Conservation (phyloP, 2,888 invertebrate species). For the Encarsia formosa region DNA sequence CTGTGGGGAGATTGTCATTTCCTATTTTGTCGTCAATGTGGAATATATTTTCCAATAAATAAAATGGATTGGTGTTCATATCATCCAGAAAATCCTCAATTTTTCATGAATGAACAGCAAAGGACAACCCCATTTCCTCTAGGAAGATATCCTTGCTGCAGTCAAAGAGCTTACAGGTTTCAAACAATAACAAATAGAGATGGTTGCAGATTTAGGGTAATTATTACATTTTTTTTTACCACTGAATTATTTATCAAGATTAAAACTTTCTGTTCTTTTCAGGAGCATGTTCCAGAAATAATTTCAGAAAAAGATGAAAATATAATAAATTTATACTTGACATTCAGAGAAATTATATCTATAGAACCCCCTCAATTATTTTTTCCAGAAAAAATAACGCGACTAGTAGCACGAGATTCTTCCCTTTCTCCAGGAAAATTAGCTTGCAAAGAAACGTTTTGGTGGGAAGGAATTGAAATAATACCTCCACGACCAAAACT, state of each 20-base stretch:
- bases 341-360: constrained; percentile 59
- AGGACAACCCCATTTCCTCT: constrained; percentile 65
- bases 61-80: constrained; percentile 78
- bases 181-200: constrained; percentile 65
- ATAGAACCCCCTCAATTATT: constrained; percentile 65
- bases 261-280: constrained; percentile 43
- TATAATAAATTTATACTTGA: constrained; percentile 59
- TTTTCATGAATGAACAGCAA: constrained; percentile 66
- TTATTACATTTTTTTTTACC: constrained; percentile 1
- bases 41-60: constrained; percentile 70
- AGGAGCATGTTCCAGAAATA: constrained; percentile 69
- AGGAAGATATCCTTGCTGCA: constrained; percentile 81
- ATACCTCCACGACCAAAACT: constrained; percentile 61
- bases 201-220: constrained; percentile 51
- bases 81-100: constrained; percentile 75
- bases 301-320: constrained; percentile 64
- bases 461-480: constrained; percentile 70
- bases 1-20: constrained; percentile 90
- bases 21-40: constrained; percentile 75
- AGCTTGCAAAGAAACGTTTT: constrained; percentile 64
- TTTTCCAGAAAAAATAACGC: constrained; percentile 65
- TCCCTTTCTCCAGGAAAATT: constrained; percentile 53
- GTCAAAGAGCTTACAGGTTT: constrained; percentile 77
- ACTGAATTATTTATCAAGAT: constrained; percentile 67
- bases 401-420: constrained; percentile 61